Conservation (phyloP, 2,797 vertebrate species). For the Acanthornis magna region DNA sequence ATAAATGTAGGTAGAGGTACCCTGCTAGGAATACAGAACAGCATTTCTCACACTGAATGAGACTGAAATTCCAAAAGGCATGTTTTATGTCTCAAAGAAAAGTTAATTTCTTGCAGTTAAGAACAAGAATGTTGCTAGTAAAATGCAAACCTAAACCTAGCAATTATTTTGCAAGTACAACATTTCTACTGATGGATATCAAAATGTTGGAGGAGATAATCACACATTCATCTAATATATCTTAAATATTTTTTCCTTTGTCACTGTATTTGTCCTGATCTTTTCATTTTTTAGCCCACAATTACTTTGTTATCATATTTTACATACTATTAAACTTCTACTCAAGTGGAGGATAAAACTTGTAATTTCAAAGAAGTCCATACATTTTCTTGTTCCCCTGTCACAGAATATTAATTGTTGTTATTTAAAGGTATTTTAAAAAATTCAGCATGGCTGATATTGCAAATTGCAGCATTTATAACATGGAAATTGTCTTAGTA, state of each 20-base stretch:
- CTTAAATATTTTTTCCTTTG: not conserved
- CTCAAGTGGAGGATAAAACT: not conserved
- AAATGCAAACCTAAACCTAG: not conserved
- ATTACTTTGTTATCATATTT: not conserved
- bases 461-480: not conserved
- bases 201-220: not conserved
- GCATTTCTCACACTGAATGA: not conserved
- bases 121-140: not conserved
- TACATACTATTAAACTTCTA: not conserved
- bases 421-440: conserved; percentile 36
- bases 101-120: not conserved
- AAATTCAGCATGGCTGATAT: not conserved
- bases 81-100: not conserved
- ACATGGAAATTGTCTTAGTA: not conserved
- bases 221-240: not conserved
- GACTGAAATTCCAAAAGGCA: not conserved
- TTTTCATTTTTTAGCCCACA: not conserved
- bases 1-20: not conserved
- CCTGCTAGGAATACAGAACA: not conserved
- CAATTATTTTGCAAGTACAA: not conserved
- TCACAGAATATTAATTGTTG: conserved; percentile 13
- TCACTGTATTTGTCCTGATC: not conserved
- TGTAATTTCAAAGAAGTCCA: not conserved
- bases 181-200: not conserved
- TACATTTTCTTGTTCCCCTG: not conserved